Conservation (phyloP, 2,113 vertebrate genomes). For the Sakesphorus luctuosus region DNA sequence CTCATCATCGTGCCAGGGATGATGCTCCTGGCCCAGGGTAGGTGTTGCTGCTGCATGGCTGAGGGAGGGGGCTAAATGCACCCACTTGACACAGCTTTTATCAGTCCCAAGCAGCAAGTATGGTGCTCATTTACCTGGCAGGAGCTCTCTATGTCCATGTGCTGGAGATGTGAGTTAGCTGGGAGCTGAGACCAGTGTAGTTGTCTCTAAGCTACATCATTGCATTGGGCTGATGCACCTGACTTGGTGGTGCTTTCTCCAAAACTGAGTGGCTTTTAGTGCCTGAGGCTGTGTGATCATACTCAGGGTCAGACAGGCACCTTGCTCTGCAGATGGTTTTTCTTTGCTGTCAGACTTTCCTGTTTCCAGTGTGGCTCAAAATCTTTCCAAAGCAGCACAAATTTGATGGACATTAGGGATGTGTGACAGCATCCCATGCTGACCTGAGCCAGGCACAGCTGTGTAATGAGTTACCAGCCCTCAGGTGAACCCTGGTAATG, state of each 20-base stretch:
- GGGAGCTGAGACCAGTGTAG: accelerated
- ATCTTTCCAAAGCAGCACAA: background rate
- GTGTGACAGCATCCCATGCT: background rate
- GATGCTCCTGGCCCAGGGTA: constrained; percentile 83
- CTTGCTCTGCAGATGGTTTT: background rate
- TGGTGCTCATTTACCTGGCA: background rate
- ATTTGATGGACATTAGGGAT: background rate
- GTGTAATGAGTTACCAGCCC: background rate
- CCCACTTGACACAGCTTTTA: accelerated
- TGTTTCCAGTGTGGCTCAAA: accelerated
- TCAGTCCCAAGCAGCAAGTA: background rate
- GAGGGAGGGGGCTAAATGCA: accelerated
- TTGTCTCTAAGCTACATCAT: background rate
- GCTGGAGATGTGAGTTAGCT: background rate
- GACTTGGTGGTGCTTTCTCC: background rate
- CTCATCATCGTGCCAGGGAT: constrained; percentile 88
- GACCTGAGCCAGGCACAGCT: background rate
- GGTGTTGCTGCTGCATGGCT: background rate
- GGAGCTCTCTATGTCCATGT: background rate
- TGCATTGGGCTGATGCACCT: background rate
- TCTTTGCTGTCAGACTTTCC: background rate
- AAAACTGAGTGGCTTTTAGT: background rate
- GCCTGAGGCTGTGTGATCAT: background rate
- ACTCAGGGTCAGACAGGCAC: background rate
- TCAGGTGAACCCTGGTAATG: background rate